phyloP scores from a whole-genome alignment of 2,888 invertebrate genomes.

The Malacosoma neustria region DNA sequence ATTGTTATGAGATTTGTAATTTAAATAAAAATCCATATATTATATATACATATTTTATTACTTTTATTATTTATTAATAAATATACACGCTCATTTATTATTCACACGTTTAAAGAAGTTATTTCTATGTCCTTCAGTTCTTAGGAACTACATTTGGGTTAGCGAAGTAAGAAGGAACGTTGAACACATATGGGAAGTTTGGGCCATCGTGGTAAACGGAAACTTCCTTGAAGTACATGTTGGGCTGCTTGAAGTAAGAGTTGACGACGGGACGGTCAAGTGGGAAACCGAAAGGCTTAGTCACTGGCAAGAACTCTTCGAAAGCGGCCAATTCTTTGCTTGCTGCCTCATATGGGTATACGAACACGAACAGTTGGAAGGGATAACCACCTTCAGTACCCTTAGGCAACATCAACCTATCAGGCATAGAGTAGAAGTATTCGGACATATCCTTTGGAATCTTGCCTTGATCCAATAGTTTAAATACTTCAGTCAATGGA shows the following conservation, averaged over 20 bases:
- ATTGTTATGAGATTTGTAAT: background rate
- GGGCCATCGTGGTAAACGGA: constrained; percentile 65
- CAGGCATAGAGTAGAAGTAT: constrained; percentile 77
- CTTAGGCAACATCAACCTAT: constrained; percentile 81
- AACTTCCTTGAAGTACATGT: constrained; percentile 77
- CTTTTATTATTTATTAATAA: constrained; percentile 4
- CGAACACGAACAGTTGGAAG: constrained; percentile 78
- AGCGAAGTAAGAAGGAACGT: constrained; percentile 26
- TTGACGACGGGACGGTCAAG: constrained; percentile 69
- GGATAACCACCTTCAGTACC: constrained; percentile 80
- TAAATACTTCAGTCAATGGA: constrained; percentile 74
- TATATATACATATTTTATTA: background rate
- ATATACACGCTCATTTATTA: background rate
- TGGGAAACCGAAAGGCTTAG: constrained; percentile 73
- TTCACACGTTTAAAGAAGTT: constrained; percentile 6
- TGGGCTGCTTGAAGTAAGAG: constrained; percentile 66
- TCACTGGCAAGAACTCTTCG: constrained; percentile 48
- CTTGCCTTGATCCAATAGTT: constrained; percentile 66
- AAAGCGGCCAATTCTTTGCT: constrained; percentile 38
- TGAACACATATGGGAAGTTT: constrained; percentile 34
- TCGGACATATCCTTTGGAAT: constrained; percentile 70
- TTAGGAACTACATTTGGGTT: constrained; percentile 27
- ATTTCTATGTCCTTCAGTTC: constrained; percentile 26
- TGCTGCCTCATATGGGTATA: constrained; percentile 66
- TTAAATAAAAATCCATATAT: background rate